These are phyloP conservation scores for Alviniconcha marisindica DNA, from an alignment of 1,140 invertebrate genomes.

Conservation along the genomic window DNA sequence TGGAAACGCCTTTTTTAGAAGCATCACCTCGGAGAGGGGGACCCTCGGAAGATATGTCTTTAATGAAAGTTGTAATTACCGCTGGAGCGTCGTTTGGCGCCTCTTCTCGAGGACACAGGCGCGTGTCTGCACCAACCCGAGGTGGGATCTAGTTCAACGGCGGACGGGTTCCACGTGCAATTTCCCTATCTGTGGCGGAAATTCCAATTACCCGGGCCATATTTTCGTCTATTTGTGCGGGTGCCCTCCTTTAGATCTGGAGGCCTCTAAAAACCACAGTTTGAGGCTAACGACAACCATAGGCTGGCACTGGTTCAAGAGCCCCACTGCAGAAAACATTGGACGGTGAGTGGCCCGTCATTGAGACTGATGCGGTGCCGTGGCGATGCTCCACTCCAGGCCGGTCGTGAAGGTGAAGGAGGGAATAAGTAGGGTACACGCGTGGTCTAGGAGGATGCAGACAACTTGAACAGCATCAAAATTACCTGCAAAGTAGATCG, in stretches of 20 bases:
- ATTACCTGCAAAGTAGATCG: too few relatives aligned
- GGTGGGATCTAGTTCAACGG: not conserved
- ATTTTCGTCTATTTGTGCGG: not conserved
- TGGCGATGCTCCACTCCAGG: not conserved
- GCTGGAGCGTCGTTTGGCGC: slow-evolving; percentile 9
- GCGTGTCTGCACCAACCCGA: not conserved
- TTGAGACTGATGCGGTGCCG: not conserved
- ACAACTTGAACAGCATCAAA: not conserved
- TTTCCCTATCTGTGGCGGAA: not conserved
- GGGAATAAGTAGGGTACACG: not conserved
- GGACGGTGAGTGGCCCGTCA: not conserved
- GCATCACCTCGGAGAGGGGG: too few relatives aligned
- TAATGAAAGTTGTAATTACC: slow-evolving; percentile 22
- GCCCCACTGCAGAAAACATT: not conserved
- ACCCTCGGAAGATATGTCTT: too few relatives aligned
- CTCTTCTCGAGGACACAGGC: not conserved
- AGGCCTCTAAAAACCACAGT: not conserved
- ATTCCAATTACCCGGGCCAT: not conserved
- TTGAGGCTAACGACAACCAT: not conserved
- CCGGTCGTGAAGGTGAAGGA: not conserved
- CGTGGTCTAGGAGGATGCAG: slow-evolving; percentile 10
- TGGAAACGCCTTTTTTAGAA: too few relatives aligned
- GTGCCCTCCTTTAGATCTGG: not conserved
- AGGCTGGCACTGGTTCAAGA: slow-evolving; percentile 12
- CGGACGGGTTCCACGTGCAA: slow-evolving; percentile 1